Evolutionary conservation across 2,113 vertebrate genomes (phyloP).

Genomic region (Numenius arquata): DNA sequence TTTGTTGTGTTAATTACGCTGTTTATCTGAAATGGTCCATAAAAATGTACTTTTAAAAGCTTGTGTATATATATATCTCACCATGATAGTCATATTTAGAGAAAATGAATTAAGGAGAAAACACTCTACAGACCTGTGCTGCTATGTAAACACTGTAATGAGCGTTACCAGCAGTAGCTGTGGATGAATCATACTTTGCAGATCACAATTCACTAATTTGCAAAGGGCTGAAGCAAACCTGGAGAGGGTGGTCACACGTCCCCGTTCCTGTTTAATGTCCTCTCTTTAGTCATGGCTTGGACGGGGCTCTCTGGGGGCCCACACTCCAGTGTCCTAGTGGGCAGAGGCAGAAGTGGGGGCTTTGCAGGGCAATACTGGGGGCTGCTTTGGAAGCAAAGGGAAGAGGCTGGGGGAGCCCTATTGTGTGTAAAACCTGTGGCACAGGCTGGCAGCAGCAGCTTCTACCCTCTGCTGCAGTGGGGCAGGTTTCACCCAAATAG

Average conservation of each 20-base stretch:
- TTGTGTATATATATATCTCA: background rate
- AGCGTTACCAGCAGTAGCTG: background rate
- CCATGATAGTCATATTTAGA: background rate
- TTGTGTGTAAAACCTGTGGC: background rate
- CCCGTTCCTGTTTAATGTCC: background rate
- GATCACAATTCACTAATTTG: background rate
- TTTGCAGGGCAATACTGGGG: background rate
- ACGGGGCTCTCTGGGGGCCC: rapidly evolving
- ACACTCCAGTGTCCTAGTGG: background rate
- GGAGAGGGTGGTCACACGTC: background rate
- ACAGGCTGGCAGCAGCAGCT: background rate
- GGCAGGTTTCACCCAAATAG: background rate
- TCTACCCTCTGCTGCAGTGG: rapidly evolving
- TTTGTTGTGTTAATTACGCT: background rate
- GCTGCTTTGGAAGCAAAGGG: background rate
- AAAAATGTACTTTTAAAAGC: background rate
- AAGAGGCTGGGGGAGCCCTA: background rate
- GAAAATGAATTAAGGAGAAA: background rate
- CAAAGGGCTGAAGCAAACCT: background rate
- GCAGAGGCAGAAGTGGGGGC: background rate
- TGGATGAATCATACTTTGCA: background rate
- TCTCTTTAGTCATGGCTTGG: background rate
- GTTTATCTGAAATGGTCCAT: background rate
- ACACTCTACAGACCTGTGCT: background rate
- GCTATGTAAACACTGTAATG: background rate